Percentiles rank a stretch among this genome's conserved stretches.
Conservation (phyloP, 2,113 vertebrate genomes). For the Clarias macrocephalus region DNA sequence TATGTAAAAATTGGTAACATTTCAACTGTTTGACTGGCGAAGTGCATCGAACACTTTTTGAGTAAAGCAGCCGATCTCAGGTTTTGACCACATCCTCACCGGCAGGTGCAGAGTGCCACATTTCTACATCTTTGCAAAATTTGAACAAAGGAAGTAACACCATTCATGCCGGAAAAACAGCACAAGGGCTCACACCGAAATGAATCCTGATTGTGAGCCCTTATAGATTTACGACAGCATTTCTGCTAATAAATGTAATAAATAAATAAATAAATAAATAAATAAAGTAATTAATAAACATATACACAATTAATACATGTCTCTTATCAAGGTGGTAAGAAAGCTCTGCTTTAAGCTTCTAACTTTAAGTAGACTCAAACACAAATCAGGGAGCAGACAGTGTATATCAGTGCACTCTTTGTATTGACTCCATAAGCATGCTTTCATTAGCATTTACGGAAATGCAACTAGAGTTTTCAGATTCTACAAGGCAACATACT, state of each 20-base stretch:
- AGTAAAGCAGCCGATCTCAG: neutral
- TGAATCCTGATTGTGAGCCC: neutral
- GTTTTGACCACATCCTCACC: conserved; percentile 59
- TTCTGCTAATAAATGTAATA: neutral
- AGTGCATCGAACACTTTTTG: conserved; percentile 26
- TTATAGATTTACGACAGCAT: neutral
- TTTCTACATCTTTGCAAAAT: conserved; percentile 28
- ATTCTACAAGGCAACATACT: conserved; percentile 23
- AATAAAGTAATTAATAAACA: too few species aligned
- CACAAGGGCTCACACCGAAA: neutral
- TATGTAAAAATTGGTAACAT: neutral
- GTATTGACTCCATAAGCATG: neutral
- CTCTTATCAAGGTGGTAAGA: neutral
- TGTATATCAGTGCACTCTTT: too few species aligned
- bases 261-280: neutral
- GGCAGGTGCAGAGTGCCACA: conserved; percentile 41
- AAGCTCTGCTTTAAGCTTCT: neutral
- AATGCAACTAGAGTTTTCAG: neutral
- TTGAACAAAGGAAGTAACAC: conserved; percentile 37
- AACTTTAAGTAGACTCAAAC: neutral
- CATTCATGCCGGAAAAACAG: neutral
- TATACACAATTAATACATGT: too few species aligned
- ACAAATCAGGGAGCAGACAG: neutral
- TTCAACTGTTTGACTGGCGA: neutral
- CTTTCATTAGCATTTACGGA: neutral